Evolutionary conservation across 2,888 invertebrate species (phyloP), one percentile per base, ranked within the genome.

Genomic region (Ectemnius continuus): DNA sequence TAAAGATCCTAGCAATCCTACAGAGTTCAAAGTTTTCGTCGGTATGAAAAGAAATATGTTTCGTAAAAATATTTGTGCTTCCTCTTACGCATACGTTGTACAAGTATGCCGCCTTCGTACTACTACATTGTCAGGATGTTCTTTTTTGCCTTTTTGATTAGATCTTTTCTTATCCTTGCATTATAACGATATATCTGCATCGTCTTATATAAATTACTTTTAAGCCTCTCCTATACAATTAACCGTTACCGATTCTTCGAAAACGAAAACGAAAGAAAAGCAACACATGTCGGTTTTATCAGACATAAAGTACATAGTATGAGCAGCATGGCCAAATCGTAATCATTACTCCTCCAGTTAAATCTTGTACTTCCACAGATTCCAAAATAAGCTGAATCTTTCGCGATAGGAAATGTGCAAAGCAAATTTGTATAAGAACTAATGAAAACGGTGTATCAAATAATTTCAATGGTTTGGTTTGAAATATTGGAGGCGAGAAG

Each of bases 1-100:
- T 86, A 85, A 79, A 87, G 64, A 86, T 86, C 88, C 90, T 90
- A 91, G 88, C 89, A 85, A 78, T 85, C 87, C 88, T 89, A 90
- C 90, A 90, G 90, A 91, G 90, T 88, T 86, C 52, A 23, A 71
- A 56, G 58, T 46, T 70, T 67, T 69, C 56, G 59, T 46, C 57
- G 28, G 23, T 70, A 64, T 60, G 28, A 57, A 73, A 67, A 63
- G 76, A 76, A 52, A 73, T 6, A 73, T 73, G 64, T 52, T 60
- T 61, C 65, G 13, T 70, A 67, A 62, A 75, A 73, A 28, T 60
- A 28, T 70, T 71, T 73, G 59, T 70, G 67, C 23, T 61, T 71
- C 8, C 16, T 52, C 26, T 71, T 46, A 68, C 36, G 67, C 68
- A 70, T 60, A 75, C 47, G 48, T 66, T 80, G 78, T 48, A 78